Conservation (phyloP, 2,888 invertebrate genomes). For the Pharmacophagus antenor region DNA sequence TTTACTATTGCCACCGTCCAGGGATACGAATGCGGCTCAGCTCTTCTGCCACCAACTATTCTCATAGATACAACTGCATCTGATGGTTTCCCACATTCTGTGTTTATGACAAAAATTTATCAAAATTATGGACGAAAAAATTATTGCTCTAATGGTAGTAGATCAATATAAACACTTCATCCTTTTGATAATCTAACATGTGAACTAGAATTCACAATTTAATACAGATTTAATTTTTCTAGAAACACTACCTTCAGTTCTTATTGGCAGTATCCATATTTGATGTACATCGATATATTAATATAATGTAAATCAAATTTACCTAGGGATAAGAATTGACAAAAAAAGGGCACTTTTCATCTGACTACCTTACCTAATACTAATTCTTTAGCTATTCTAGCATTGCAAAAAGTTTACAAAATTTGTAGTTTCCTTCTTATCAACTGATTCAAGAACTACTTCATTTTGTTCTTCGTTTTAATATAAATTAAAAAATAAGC, state of each 20-base stretch:
- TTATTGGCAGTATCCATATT: no score
- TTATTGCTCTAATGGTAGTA: background rate
- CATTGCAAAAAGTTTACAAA: background rate
- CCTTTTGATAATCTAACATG: no score
- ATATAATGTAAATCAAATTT: no score
- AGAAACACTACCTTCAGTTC: no score
- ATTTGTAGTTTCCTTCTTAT: slow-evolving; percentile 15
- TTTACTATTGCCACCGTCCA: slow-evolving; percentile 80
- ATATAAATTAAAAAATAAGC: background rate
- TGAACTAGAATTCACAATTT: no score
- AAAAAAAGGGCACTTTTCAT: no score
- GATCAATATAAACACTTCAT: background rate
- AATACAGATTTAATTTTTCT: no score
- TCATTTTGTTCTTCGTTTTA: background rate
- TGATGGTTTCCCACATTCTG: slow-evolving; percentile 78
- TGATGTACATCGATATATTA: background rate
- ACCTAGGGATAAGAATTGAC: background rate
- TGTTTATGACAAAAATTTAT: slow-evolving; percentile 34
- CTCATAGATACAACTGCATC: slow-evolving; percentile 83
- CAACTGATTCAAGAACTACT: slow-evolving; percentile 4
- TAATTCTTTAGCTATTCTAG: background rate
- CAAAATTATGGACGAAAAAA: background rate
- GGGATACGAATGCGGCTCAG: slow-evolving; percentile 74
- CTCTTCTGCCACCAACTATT: slow-evolving; percentile 78
- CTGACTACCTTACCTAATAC: no score